Evolutionary conservation across 2,797 vertebrate species (phyloP).

Genomic region (Lacerta agilis): DNA sequence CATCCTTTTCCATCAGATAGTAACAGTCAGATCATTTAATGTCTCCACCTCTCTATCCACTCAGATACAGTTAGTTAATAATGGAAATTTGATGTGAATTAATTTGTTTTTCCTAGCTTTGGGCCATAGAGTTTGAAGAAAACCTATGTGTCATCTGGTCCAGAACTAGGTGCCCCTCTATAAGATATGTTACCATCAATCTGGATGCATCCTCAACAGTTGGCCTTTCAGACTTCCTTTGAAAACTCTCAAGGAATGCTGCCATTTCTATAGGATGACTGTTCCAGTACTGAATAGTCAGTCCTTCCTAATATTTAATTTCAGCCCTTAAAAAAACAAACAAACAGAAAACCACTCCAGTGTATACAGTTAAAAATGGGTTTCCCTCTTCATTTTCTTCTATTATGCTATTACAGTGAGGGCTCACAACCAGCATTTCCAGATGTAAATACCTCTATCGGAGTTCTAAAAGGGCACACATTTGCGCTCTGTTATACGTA

Average conservation of each 20-base stretch:
- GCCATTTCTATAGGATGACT: too few species aligned
- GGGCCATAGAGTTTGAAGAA: background rate
- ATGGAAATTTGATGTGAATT: background rate
- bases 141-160: background rate
- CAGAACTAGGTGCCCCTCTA: background rate
- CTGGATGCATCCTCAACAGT: background rate
- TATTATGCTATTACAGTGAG: constrained; percentile 1
- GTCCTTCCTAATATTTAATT: background rate
- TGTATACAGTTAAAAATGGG: background rate
- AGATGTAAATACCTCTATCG: background rate
- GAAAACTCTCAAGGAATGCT: background rate
- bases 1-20: background rate
- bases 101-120: background rate
- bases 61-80: background rate
- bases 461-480: constrained; percentile 4
- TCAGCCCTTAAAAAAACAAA: background rate
- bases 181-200: background rate
- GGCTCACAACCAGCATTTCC: constrained; percentile 7
- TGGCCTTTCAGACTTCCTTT: background rate
- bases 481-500: background rate
- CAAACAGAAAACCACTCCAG: too few species aligned
- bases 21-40: background rate
- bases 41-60: background rate
- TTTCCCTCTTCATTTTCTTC: background rate
- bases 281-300: background rate